phyloP scores from a whole-genome alignment of 2,797 vertebrate genomes.

The Cyprinella venusta region DNA sequence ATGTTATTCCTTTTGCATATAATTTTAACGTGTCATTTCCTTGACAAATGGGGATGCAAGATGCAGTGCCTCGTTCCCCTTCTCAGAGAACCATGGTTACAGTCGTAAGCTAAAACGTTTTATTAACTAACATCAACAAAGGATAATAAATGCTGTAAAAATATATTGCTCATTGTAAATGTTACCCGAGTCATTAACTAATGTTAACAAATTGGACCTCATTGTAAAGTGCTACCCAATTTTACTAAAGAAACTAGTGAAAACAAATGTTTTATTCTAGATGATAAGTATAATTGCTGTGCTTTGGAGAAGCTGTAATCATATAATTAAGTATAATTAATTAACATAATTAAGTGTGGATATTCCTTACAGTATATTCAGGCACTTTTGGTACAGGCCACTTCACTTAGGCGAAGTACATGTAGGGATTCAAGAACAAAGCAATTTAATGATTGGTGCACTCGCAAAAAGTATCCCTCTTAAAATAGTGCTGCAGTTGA shows the following conservation, averaged over 20 bases:
- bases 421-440: not conserved
- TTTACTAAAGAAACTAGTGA: not conserved
- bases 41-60: too few species aligned
- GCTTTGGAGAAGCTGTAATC: not conserved
- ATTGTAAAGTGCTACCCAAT: not conserved
- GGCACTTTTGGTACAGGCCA: conserved; percentile 14
- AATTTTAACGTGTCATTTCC: too few species aligned
- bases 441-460: conserved; percentile 3
- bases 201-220: not conserved
- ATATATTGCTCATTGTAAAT: not conserved
- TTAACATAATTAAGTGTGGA: conserved; percentile 7
- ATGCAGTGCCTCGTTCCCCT: not conserved
- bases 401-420: not conserved
- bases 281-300: not conserved
- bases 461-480: conserved; percentile 4
- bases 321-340: not conserved
- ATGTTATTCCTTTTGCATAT: too few species aligned
- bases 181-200: not conserved
- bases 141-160: not conserved
- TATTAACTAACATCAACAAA: not conserved
- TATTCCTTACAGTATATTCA: not conserved
- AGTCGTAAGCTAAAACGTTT: not conserved
- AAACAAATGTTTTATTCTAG: not conserved
- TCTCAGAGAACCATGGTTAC: not conserved
- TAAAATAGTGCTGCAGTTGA: conserved; percentile 6